Evolutionary conservation across 2,888 invertebrate genomes (phyloP).

Genomic region (Ceramica pisi): DNA sequence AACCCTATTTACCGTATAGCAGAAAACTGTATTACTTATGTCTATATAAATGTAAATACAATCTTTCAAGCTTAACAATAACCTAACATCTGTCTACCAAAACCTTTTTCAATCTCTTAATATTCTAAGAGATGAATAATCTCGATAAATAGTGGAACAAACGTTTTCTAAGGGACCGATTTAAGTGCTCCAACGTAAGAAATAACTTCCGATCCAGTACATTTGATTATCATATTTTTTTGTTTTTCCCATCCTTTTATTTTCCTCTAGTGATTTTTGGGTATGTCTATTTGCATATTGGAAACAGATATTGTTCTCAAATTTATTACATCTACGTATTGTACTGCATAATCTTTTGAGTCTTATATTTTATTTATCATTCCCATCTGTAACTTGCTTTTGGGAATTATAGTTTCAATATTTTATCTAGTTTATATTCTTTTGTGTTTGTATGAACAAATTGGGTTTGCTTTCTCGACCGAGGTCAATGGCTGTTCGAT

Average conservation of each 20-base stretch:
- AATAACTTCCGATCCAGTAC: slow-evolving; percentile 79
- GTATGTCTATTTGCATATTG: slow-evolving; percentile 86
- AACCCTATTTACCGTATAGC: slow-evolving; percentile 19
- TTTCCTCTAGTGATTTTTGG: slow-evolving; percentile 86
- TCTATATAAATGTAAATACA: slow-evolving; percentile 30
- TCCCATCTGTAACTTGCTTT: slow-evolving; percentile 57
- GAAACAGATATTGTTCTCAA: slow-evolving; percentile 86
- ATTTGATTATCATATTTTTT: slow-evolving; percentile 87
- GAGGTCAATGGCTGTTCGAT: slow-evolving; percentile 57
- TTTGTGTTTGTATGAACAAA: slow-evolving; percentile 54
- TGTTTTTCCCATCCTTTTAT: slow-evolving; percentile 82
- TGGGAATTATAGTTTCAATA: slow-evolving; percentile 69
- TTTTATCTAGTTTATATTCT: slow-evolving; percentile 56
- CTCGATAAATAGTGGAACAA: slow-evolving; percentile 45
- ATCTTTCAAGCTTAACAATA: slow-evolving; percentile 1
- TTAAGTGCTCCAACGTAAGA: slow-evolving; percentile 72
- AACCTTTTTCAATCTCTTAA: slow-evolving; percentile 17
- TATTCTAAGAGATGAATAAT: slow-evolving; percentile 50
- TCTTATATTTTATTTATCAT: slow-evolving; percentile 74
- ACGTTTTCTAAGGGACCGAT: slow-evolving; percentile 57
- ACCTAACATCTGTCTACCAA: not conserved
- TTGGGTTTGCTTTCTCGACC: slow-evolving; percentile 53
- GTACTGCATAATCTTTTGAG: slow-evolving; percentile 78
- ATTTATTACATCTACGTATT: slow-evolving; percentile 83
- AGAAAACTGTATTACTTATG: slow-evolving; percentile 10